These are phyloP conservation scores for Trachops cirrhosus DNA, from an alignment of 2,797 vertebrate genomes.

Conservation along the genomic window DNA sequence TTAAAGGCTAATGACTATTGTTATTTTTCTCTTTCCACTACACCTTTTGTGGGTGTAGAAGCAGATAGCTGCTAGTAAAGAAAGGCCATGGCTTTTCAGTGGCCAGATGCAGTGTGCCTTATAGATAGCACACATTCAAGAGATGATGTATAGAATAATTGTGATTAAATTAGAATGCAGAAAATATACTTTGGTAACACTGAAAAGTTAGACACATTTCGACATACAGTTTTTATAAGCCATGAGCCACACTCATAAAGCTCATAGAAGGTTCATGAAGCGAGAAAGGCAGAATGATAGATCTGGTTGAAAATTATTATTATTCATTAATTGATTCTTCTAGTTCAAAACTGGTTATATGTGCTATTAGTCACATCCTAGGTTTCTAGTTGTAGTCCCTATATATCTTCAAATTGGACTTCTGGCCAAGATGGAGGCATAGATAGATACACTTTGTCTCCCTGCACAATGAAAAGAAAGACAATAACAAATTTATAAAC, in stretches of 20 bases:
- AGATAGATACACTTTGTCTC: no score
- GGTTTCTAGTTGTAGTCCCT: neutral
- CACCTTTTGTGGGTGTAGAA: neutral
- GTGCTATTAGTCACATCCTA: neutral
- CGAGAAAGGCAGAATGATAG: neutral
- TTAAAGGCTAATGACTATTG: neutral
- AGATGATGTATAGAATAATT: neutral
- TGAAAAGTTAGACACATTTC: neutral
- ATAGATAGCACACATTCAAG: neutral
- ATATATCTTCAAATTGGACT: neutral
- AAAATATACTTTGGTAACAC: neutral
- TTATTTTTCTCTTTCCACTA: neutral
- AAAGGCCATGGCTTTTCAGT: neutral
- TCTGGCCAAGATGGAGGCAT: no score
- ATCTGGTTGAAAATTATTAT: neutral
- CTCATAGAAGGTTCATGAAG: neutral
- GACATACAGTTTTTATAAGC: neutral
- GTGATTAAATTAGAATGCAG: neutral
- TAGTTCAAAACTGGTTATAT: neutral
- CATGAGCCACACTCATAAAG: neutral
- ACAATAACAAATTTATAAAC: no score
- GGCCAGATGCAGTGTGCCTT: neutral
- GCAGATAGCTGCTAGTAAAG: neutral
- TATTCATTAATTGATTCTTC: neutral
- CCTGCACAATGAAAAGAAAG: no score